These are phyloP conservation scores for Anguilla obscura DNA, from an alignment of 2,797 vertebrate genomes.

Conservation along the genomic window DNA sequence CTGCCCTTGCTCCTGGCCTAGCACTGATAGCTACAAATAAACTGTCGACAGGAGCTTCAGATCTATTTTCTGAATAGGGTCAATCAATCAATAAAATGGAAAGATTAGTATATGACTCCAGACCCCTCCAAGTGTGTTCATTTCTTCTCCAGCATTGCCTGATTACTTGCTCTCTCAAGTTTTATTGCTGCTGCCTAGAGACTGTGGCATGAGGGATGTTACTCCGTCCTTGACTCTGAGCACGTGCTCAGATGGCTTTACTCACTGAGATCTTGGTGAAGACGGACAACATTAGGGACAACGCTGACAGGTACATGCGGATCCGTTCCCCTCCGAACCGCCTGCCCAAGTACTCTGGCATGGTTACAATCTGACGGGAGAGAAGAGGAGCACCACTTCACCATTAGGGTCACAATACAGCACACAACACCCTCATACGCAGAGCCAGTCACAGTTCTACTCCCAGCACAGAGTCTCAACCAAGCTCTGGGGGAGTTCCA, in stretches of 20 bases:
- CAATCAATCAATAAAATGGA: neutral
- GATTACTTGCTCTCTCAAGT: neutral
- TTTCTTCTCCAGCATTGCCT: neutral
- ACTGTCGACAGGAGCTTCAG: neutral
- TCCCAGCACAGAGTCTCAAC: neutral
- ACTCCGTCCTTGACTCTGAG: neutral
- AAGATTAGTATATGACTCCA: neutral
- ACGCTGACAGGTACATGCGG: constrained; percentile 79
- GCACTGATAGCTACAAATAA: neutral
- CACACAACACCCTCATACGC: neutral
- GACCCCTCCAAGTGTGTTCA: neutral
- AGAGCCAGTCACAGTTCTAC: neutral
- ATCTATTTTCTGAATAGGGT: neutral
- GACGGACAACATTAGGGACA: constrained; percentile 85
- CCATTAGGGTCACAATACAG: neutral
- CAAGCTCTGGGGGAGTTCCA: neutral
- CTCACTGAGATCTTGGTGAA: constrained; percentile 95
- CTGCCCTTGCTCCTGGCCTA: neutral
- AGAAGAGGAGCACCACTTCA: neutral
- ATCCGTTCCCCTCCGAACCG: constrained; percentile 89
- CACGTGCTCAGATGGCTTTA: neutral
- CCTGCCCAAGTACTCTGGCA: constrained; percentile 87
- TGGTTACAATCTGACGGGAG: constrained; percentile 80
- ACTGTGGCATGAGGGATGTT: no score
- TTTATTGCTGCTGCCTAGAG: neutral